Evolutionary conservation across 2,888 invertebrate species (phyloP).

Genomic region (Napeogenes inachia): DNA sequence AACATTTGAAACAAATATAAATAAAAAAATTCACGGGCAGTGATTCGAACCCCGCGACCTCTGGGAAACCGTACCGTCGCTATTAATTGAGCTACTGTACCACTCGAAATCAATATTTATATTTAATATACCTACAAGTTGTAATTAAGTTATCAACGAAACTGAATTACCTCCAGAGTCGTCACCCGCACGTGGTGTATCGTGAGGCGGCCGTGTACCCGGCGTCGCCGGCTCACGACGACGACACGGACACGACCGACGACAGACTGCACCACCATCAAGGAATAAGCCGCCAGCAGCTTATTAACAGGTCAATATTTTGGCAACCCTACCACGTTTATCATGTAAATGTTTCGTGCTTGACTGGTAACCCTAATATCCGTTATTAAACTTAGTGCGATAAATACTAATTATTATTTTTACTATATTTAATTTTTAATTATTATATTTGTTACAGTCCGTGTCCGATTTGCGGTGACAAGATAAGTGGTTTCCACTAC

Average conservation of each 20-base stretch:
- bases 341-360: too few relatives aligned
- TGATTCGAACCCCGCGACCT: too few relatives aligned
- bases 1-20: too few relatives aligned
- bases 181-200: conserved; percentile 68
- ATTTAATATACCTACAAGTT: too few relatives aligned
- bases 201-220: conserved; percentile 59
- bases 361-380: too few relatives aligned
- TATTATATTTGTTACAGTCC: conserved; percentile 79
- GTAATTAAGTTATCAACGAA: too few relatives aligned
- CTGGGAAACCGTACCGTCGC: too few relatives aligned
- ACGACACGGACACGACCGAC: conserved; percentile 64
- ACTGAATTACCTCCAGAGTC: conserved; percentile 43
- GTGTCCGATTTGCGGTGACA: conserved; percentile 96
- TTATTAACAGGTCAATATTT: conserved; percentile 82
- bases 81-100: too few relatives aligned
- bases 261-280: conserved; percentile 78
- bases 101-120: too few relatives aligned
- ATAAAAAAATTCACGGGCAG: too few relatives aligned
- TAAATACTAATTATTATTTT: too few relatives aligned
- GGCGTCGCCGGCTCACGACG: conserved; percentile 61
- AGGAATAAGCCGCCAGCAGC: conserved; percentile 92
- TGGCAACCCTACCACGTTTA: neutral
- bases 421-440: neutral
- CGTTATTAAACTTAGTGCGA: too few relatives aligned
- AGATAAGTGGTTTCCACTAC: conserved; percentile 98